Evolutionary conservation across 2,888 invertebrate species (phyloP), one percentile per base, ranked within the genome.

Genomic region (Dysmachus trigonus): DNA sequence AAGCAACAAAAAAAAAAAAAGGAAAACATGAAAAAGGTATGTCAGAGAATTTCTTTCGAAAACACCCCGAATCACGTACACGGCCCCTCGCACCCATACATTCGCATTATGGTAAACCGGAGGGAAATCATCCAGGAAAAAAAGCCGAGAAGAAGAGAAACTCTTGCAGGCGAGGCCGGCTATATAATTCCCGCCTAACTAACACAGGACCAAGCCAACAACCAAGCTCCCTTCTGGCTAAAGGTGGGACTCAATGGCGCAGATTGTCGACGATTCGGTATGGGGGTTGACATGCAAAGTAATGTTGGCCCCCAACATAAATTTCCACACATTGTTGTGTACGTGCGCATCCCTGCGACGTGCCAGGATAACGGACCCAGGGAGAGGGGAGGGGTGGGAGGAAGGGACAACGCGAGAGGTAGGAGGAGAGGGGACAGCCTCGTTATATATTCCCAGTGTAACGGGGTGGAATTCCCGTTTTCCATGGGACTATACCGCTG

Each of bases 391-490:
- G 13, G 41, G 41, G 3, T 8, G 10, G 47, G 47, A 10, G 10
- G 8, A 22, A n/a, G n/a, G n/a, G 51, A 51, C 7, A 1, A 2
- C 6, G 51, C 18, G 51, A 15, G 13, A 7, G 41, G 3, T 8
- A 15, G 47, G 47, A 10, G 10, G 8, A 22, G 62, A 33, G 51
- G 72, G 41, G 83, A 30, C 27, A n/a, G 38, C 33, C 86, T 86
- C 86, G 86, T 87, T 86, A 87, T 87, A 82, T 85, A 87, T 87
- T 81, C 87, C 85, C 85, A 87, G 71, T 85, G 81, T 87, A 87
- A 87, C 85, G 86, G 87, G 87, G 86, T 87, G 87, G 87, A 87
- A 86, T 86, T 85, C 77, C 47, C 76, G 62, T 84, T 87, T 87
- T 85, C 85, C 30, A 85, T 85, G 76, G 53, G 27, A 85, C 77